phyloP scores from a whole-genome alignment of 1,140 invertebrate genomes.

The Olivierus martensii region DNA sequence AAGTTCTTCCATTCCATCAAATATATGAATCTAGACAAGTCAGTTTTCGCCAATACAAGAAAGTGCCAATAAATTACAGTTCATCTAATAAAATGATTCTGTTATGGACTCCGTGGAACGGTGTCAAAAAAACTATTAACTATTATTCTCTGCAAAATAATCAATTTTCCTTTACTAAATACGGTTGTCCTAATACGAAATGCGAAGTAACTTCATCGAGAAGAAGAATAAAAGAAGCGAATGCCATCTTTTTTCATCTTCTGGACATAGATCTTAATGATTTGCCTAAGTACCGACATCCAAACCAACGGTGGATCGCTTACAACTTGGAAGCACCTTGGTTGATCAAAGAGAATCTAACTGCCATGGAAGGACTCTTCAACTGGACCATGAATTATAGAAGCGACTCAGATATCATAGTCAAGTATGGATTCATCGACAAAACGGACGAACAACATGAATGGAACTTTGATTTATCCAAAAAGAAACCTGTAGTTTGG shows the following conservation, averaged over 20 bases:
- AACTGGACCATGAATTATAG: conserved; percentile 38
- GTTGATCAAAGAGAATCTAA: conserved; percentile 1
- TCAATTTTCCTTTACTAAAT: neutral
- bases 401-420: conserved; percentile 26
- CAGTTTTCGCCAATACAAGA: neutral
- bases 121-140: conserved; percentile 10
- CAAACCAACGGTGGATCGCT: conserved; percentile 17
- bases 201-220: conserved; percentile 5
- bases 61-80: neutral
- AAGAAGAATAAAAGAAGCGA: conserved; percentile 7
- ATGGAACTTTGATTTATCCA: neutral
- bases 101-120: conserved; percentile 14
- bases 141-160: conserved; percentile 7
- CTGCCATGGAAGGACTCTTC: conserved; percentile 24
- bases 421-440: conserved; percentile 23
- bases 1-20: conserved; percentile 11
- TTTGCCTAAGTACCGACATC: conserved; percentile 6
- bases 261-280: conserved; percentile 13
- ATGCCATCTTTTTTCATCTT: conserved; percentile 20
- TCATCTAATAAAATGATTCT: conserved; percentile 7
- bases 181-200: conserved; percentile 10
- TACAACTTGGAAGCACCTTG: conserved; percentile 19
- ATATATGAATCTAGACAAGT: conserved; percentile 9
- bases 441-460: neutral
- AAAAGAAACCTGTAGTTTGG: conserved; percentile 37